phyloP scores from a whole-genome alignment of 2,113 vertebrate genomes.

The Neolamprologus longior region DNA sequence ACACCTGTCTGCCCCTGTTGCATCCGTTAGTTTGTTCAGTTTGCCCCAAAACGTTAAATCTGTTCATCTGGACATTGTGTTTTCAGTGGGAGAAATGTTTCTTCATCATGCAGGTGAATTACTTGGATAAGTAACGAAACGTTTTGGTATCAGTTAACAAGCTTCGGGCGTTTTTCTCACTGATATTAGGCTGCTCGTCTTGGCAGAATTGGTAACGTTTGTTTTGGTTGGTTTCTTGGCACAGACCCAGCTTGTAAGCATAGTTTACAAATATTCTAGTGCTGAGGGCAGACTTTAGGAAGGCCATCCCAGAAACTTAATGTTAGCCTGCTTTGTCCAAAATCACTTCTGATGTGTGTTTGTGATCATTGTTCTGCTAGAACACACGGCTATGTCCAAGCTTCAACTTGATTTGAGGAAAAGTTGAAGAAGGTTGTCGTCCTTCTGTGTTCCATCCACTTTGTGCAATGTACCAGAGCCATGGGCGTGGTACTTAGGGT shows the following conservation, averaged over 20 bases:
- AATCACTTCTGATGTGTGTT: background rate
- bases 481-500: background rate
- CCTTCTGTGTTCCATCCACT: background rate
- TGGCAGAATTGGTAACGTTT: background rate
- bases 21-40: background rate
- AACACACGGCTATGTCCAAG: background rate
- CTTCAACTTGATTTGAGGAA: background rate
- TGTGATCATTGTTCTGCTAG: background rate
- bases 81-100: background rate
- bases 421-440: background rate
- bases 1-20: background rate
- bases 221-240: background rate
- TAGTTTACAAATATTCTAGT: background rate
- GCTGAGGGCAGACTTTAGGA: background rate
- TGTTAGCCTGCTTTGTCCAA: background rate
- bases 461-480: background rate
- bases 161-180: background rate
- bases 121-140: background rate
- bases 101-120: background rate
- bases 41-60: background rate
- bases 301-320: background rate
- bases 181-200: background rate
- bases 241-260: background rate
- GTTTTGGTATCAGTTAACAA: background rate
- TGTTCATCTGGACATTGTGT: background rate